Conservation (phyloP, 2,113 vertebrate species). For the Onychorhynchus coronatus region DNA sequence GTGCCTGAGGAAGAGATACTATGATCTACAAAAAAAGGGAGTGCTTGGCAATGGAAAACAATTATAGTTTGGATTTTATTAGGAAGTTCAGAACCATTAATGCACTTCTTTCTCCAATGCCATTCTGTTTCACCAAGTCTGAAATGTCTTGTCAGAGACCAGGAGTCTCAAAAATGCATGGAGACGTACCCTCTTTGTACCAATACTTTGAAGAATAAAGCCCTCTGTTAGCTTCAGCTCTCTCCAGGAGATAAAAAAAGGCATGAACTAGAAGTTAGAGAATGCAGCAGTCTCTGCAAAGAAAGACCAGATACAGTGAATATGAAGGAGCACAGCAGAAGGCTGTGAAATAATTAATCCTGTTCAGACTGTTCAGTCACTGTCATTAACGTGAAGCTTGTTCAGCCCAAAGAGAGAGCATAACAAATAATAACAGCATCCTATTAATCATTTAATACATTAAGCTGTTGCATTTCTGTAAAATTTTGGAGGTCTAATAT, state of each 20-base stretch:
- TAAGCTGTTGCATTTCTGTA: neutral
- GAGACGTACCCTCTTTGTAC: neutral
- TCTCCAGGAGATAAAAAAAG: neutral
- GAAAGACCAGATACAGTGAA: neutral
- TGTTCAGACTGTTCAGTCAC: neutral
- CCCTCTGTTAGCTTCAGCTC: neutral
- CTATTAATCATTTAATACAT: neutral
- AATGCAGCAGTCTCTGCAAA: neutral
- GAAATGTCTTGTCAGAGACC: neutral
- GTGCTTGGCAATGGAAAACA: neutral
- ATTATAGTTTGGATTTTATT: neutral
- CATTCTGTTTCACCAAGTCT: neutral
- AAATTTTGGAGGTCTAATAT: neutral
- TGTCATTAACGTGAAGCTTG: neutral
- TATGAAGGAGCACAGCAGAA: neutral
- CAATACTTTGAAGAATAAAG: neutral
- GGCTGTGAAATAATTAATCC: neutral
- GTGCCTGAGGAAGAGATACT: neutral
- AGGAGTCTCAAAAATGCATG: neutral
- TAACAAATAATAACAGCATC: neutral
- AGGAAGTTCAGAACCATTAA: neutral
- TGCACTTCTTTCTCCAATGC: neutral
- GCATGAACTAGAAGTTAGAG: neutral
- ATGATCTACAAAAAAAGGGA: neutral
- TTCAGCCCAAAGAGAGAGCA: neutral